phyloP scores from a whole-genome alignment of 2,797 vertebrate species.

The Steatocranus sp. region DNA sequence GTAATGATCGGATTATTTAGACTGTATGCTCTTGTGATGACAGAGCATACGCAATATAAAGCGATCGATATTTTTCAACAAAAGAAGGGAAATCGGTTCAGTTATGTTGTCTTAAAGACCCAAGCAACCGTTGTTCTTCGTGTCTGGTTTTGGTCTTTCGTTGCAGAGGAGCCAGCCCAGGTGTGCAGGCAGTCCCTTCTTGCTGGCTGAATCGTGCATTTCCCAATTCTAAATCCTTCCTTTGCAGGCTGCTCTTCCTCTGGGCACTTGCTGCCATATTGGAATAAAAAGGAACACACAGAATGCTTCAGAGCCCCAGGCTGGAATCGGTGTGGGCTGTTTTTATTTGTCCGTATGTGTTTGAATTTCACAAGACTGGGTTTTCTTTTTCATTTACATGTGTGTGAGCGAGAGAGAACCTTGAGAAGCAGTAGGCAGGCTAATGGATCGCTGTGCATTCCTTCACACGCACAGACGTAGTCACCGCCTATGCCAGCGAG shows the following conservation, averaged over 20 bases:
- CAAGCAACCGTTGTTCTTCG: fast-evolving
- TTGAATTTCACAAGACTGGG: background rate
- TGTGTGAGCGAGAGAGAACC: background rate
- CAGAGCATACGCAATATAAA: background rate
- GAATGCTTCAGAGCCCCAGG: background rate
- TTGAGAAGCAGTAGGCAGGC: background rate
- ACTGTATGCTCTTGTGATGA: fast-evolving
- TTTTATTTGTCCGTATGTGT: background rate
- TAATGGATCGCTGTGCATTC: conserved; percentile 42
- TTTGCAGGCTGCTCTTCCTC: background rate
- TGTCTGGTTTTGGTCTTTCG: background rate
- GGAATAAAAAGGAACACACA: background rate
- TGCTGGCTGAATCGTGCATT: background rate
- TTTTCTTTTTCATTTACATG: background rate
- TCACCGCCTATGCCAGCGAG: conserved; percentile 20
- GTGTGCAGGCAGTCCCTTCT: conserved; percentile 11
- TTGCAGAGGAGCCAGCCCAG: conserved; percentile 19
- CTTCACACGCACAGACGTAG: conserved; percentile 47
- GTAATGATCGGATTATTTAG: background rate
- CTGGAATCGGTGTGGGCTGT: background rate
- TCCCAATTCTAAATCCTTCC: background rate
- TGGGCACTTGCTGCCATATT: background rate
- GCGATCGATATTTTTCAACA: background rate
- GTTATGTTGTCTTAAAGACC: background rate
- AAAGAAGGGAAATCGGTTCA: background rate